Conservation (phyloP, 2,797 vertebrate species). For the Rhincodon typus region DNA sequence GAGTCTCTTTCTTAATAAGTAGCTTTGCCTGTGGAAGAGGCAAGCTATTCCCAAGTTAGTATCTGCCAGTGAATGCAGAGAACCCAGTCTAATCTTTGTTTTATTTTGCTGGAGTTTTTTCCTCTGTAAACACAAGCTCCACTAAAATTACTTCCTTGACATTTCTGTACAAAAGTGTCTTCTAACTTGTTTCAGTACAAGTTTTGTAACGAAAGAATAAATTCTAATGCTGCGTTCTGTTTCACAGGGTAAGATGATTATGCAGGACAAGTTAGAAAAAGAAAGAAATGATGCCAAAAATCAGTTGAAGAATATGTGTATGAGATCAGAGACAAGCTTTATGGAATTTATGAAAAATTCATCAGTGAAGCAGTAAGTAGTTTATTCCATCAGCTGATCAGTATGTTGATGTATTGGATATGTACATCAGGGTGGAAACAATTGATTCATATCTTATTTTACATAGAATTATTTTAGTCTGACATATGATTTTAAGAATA, state of each 20-base stretch:
- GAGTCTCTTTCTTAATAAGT: no score
- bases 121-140: background rate
- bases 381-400: background rate
- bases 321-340: constrained; percentile 81
- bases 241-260: constrained; percentile 79
- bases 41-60: background rate
- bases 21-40: background rate
- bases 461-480: background rate
- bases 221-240: background rate
- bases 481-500: background rate
- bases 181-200: background rate
- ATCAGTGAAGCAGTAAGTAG: constrained; percentile 73
- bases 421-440: background rate
- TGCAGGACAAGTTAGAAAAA: constrained; percentile 89
- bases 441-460: background rate
- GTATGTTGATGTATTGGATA: background rate
- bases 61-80: background rate
- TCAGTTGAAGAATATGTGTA: constrained; percentile 89
- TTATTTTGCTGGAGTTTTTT: background rate
- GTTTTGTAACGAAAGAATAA: background rate
- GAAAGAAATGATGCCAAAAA: constrained; percentile 90
- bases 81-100: background rate
- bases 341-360: constrained; percentile 76
- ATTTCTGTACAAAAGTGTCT: background rate
- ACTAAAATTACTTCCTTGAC: background rate